Base-by-base conservation (phyloP, 2,888 invertebrate genomes). In the Mythimna lalbum region DNA sequence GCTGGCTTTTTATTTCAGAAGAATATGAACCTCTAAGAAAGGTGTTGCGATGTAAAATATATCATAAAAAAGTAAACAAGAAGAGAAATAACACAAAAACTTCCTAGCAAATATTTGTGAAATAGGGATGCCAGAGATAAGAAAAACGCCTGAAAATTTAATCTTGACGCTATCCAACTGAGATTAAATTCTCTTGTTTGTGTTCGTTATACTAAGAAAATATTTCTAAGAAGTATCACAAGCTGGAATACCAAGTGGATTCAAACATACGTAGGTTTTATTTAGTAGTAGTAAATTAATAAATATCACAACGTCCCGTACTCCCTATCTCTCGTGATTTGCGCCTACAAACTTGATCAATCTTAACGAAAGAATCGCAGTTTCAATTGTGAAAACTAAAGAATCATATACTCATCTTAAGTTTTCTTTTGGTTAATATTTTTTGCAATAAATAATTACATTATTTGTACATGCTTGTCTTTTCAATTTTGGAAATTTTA, bases 131-230 rank as follows among this genome's bases (percentile, higher is more conserved):
- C 81, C 83, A 73, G 86, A 82, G 90, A 92, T 91, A 91, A 89
- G 86, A 85, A 84, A 85, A 85, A 85, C 82, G 86, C 84, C 87
- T 85, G 85, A 90, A 91, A 90, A 89, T 89, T 82, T 91, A 88
- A 91, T 91, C 89, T 90, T 87, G 85, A 86, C 89, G 86, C 87
- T 82, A 87, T 82, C 82, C 84, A 75, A 77, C 87, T 80, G 84
- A 90, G 90, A 91, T 92, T 90, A 90, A 89, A 90, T 88, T 88
- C 84, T 79, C 81, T 85, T 87, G 87, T 87, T 81, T 67, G 78
- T 83, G 81, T 86, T 81, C 68, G 65, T 79, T 66, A 66, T 67
- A 66, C 2, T 10, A 65, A 47, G 50, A 56, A 36, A 49, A 72
- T 39, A 57, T 64, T 64, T 10, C 23, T 53, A 33, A 9, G 4